A percentile compares a stretch with the other conserved stretches of the same genome.
phyloP scores from a whole-genome alignment of 2,113 vertebrate genomes.

The Xiphophorus maculatus region DNA sequence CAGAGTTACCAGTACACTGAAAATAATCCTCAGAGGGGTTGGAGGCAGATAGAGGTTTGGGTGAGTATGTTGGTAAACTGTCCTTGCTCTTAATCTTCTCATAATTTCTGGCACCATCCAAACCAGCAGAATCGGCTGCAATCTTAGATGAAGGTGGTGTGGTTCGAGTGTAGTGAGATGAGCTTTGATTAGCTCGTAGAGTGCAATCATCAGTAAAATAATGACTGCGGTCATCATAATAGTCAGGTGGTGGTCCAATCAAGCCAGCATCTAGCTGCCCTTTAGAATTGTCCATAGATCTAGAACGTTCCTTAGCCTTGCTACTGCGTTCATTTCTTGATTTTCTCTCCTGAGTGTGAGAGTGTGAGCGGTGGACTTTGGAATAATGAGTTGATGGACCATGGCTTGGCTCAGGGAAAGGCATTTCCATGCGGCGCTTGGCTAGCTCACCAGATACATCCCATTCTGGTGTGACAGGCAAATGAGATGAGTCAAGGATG shows the following conservation, averaged over 20 bases:
- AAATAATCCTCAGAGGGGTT: conserved; percentile 88
- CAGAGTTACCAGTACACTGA: conserved; percentile 90
- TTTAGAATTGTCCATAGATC: conserved; percentile 98
- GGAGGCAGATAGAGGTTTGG: conserved; percentile 78
- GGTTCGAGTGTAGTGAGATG: conserved; percentile 85
- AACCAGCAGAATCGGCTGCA: conserved; percentile 83
- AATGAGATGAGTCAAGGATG: conserved; percentile 89
- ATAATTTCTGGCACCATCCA: conserved; percentile 84
- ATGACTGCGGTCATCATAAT: conserved; percentile 89
- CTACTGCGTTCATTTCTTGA: conserved; percentile 92
- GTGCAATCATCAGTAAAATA: conserved; percentile 93
- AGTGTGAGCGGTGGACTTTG: conserved; percentile 98
- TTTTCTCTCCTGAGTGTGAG: conserved; percentile 96
- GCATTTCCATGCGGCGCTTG: conserved; percentile 97
- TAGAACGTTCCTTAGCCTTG: conserved; percentile 97
- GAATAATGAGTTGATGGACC: conserved; percentile 88
- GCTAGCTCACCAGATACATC: conserved; percentile 96
- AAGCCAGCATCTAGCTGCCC: conserved; percentile 87
- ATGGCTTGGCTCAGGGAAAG: conserved; percentile 95
- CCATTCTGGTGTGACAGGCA: conserved; percentile 97
- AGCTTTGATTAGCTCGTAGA: conserved; percentile 84
- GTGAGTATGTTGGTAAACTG: conserved; percentile 85
- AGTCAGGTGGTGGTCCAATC: conserved; percentile 88
- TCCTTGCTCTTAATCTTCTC: conserved; percentile 89
- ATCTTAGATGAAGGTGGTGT: conserved; percentile 84